Base-by-base conservation (phyloP, 92 coral and sea anemone genomes). In the Porites divaricata region DNA sequence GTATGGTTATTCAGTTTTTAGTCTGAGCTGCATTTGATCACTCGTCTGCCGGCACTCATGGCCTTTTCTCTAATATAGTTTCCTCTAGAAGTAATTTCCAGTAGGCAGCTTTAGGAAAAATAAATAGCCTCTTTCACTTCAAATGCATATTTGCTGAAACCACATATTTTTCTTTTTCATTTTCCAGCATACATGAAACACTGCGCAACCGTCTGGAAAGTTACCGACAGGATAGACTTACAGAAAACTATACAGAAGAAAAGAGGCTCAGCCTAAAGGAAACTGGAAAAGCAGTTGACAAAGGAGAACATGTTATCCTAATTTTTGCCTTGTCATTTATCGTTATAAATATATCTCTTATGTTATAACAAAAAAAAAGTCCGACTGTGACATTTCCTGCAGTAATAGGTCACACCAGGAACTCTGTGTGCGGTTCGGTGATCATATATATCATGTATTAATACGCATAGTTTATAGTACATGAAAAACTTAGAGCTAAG, bases 171-270 rank as follows among this genome's bases (percentile, higher is more conserved):
- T 28, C 35, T 28, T 28, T 28, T 28, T 35, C 70, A 64, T 14
- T 62, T 63, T 81, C n/a, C 79, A 81, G 86, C 86, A 69, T 81
- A 81, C 28, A 80, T 51, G 9, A 81, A 81, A 71, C 58, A 51
- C 35, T 81, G 86, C 8, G 80, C 86, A 21, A 53, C 69, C 1
- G 78, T 71, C 23, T 70, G 86, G 86, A 81, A 81, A 62, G 48
- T 81, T 17, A 26, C 58, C 14, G 68, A 81, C 10, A 51, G 49
- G 53, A 68, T 67, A 20, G 86, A 81, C 68, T 81, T 14, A 17
- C 19, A 8, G 63, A 81, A 71, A 51, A 81, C 80, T 35, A 54
- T 81, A n/a, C 49, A 80, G 49, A 81, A 71, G 57, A 81, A 81
- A 35, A 70, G 78, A 51, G 86, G 86, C n/a, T 26, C 86, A 6